Evolutionary conservation across 1,140 invertebrate species (phyloP), one percentile per base, ranked within the genome.

Genomic region (Drosophila cardini): DNA sequence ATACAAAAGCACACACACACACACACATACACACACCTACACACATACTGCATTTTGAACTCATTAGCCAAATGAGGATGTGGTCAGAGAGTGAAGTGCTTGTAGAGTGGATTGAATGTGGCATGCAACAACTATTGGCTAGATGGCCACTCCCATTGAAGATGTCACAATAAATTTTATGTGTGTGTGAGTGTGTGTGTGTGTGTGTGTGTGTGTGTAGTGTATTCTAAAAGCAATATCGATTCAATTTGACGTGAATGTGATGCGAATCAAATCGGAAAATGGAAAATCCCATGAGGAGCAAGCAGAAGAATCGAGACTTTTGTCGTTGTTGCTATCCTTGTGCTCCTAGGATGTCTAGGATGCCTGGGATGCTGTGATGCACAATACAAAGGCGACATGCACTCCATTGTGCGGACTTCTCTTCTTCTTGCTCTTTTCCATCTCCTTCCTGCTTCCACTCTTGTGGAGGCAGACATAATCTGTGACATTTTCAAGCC

Each of bases 401-500:
- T 57, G 56, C 53, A 69, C 45, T 52, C 45, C 61, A 73, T 70
- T 84, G 68, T 72, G 18, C 4, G 8, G 4, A 57, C 18, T 11
- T 21, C 13, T 21, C 52, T 34, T 34, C 10, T n/a, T 34, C 38
- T 13, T 8, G 46, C 40, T 4, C 26, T 30, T 21, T 6, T 4
- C 13, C 5, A 9, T 34, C 4, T 15, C 34, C 34, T 42, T 36
- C 6, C 30, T 42, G 26, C 3, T 18, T 13, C 9, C 13, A 5
- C 5, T 26, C 21, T 26, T 26, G 21, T 26, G n/a, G 15, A 40
- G 63, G 55, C 74, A 75, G 79, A 55, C 4, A 87, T 84, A 86
- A 89, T 83, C 80, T 84, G 62, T 62, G 55, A 53, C 67, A 78
- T 80, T 84, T 89, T 87, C 84, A 80, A 82, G 68, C 64, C 63